Percentiles rank a stretch among this genome's conserved stretches.
These are phyloP conservation scores for Solen grandis DNA, from an alignment of 1,140 invertebrate genomes.

Conservation along the genomic window DNA sequence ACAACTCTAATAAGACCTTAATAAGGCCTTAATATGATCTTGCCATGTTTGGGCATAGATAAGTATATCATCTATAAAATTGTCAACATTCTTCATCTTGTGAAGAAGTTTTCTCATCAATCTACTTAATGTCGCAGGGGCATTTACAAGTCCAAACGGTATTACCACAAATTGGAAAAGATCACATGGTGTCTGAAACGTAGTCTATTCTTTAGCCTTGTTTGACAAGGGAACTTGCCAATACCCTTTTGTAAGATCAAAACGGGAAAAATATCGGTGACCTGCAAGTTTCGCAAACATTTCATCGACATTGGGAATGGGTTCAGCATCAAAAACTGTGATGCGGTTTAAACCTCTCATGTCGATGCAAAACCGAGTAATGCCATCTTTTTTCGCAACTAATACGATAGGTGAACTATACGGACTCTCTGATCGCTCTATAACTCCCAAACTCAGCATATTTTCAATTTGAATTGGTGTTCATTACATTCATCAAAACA, in stretches of 20 bases:
- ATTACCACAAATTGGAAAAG: slow-evolving; percentile 32
- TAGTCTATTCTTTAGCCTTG: slow-evolving; percentile 27
- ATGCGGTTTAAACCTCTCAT: slow-evolving; percentile 76
- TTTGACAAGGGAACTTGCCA: slow-evolving; percentile 42
- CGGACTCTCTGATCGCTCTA: neutral
- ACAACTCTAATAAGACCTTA: no score
- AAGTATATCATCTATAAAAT: slow-evolving; percentile 46
- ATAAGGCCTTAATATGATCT: slow-evolving; percentile 33
- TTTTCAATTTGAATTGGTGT: slow-evolving; percentile 19
- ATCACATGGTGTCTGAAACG: slow-evolving; percentile 19
- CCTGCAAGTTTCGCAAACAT: slow-evolving; percentile 38
- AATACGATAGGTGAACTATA: slow-evolving; percentile 57
- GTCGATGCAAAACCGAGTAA: slow-evolving; percentile 82
- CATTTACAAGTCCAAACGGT: slow-evolving; percentile 48
- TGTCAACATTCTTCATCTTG: slow-evolving; percentile 17
- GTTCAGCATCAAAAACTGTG: slow-evolving; percentile 52
- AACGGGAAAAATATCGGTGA: slow-evolving; percentile 12
- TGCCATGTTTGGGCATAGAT: slow-evolving; percentile 22
- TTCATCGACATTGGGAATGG: slow-evolving; percentile 46
- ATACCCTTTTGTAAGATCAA: slow-evolving; percentile 54
- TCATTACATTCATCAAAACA: no score
- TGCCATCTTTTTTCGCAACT: slow-evolving; percentile 80
- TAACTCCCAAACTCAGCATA: slow-evolving; percentile 28
- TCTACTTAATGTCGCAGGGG: slow-evolving; percentile 45
- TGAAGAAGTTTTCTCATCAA: slow-evolving; percentile 44